Base-by-base conservation (phyloP, 2,113 vertebrate species). In the Isichthys henryi region DNA sequence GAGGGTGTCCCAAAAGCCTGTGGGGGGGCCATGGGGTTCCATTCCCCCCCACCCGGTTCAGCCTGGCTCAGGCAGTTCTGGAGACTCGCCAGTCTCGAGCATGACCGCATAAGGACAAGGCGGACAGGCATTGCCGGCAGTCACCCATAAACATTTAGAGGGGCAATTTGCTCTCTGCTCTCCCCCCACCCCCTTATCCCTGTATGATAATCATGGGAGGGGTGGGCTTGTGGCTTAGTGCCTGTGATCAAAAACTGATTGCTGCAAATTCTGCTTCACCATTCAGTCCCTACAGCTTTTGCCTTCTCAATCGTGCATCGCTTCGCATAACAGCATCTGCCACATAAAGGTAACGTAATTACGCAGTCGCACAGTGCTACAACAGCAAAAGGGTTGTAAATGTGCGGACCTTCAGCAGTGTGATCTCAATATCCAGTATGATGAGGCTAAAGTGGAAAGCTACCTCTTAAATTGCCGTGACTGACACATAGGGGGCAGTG, bases 41-140 rank as follows among this genome's bases (percentile, higher is more conserved):
- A 31, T 8, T n/a, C 62, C 62, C 62, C 62, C 27, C 27, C 31
- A 2, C 56, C 62, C 11, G 15, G 31, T 77, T 77, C 27, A 77
- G 13, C 31, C 11, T 35, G 70, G 31, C 15, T 39, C 35, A 19
- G 35, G 74, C 74, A 43, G 74, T 4, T n/a, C 52, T 87, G 89
- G 83, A 52, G n/a, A n/a, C 45, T n/a, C 13, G 11, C 45, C 9
- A 49, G 66, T 89, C 17, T 86, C 93, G 91, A 92, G 91, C 93
- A 95, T 95, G 93, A 94, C 96, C 95, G 95, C 96, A 96, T 96
- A 96, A 95, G 95, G 96, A 93, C 92, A 70, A 94, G 92, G 94
- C 91, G 95, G 95, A 93, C 92, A 94, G 92, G 94, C 91, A 91
- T 93, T 89, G 82, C 90, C 90, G 92, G 92, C 91, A 93, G 92